phyloP scores from a whole-genome alignment of 2,113 vertebrate genomes.

The Tympanuchus pallidicinctus region DNA sequence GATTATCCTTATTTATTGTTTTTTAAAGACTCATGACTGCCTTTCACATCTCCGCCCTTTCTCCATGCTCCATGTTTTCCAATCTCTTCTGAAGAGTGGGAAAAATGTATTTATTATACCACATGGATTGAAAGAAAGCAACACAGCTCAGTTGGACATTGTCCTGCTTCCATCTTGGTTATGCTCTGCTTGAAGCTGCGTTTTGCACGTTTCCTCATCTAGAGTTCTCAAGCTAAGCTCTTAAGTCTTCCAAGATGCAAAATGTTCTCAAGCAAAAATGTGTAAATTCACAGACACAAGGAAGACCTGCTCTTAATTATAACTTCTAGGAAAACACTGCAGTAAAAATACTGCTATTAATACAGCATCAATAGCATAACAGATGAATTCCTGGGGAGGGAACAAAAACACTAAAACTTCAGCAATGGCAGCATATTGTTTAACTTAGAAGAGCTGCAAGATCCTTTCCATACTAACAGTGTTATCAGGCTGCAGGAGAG shows the following conservation, averaged over 20 bases:
- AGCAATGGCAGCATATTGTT: conserved; percentile 19
- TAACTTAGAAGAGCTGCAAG: conserved; percentile 19
- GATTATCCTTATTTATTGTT: not conserved
- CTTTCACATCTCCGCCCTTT: not conserved
- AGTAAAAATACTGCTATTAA: conserved; percentile 11
- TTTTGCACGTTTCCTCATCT: not conserved
- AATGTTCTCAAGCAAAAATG: not conserved
- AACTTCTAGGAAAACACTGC: not conserved
- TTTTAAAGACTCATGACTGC: not conserved
- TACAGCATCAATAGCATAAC: not conserved
- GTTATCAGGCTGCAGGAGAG: not conserved
- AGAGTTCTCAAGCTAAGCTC: rapidly evolving
- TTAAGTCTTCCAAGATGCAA: not conserved
- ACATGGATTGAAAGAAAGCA: not conserved
- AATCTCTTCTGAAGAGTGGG: not conserved
- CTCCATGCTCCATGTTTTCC: not conserved
- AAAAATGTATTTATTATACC: not conserved
- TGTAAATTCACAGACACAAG: not conserved
- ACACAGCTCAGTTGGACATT: not conserved
- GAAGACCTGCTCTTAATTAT: conserved; percentile 19
- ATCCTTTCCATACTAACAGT: not conserved
- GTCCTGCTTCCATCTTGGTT: not conserved
- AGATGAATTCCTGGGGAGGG: not conserved
- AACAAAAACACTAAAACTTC: not conserved
- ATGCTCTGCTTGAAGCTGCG: not conserved